Evolutionary conservation across 2,113 vertebrate species (phyloP).

Genomic region (Podarcis cretensis): DNA sequence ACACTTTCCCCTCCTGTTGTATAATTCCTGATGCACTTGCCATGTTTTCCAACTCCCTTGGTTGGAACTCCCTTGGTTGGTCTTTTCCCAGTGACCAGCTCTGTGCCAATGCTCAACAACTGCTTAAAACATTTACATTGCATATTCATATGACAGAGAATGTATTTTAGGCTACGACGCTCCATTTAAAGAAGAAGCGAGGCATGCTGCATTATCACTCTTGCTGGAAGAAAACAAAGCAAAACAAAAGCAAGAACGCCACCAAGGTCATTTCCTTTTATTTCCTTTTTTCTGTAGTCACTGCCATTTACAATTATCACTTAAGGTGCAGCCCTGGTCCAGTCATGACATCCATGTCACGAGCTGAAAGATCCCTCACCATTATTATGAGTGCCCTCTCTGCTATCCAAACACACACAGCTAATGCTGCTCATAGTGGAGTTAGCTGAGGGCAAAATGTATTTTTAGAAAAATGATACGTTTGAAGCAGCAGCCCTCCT

Average conservation of each 20-base stretch:
- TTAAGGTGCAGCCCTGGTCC: neutral
- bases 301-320: constrained; percentile 35
- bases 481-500: constrained; percentile 10
- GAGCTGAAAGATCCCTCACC: neutral
- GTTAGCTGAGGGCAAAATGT: neutral
- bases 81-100: constrained; percentile 37
- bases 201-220: constrained; percentile 42
- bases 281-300: neutral
- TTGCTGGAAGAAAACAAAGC: constrained; percentile 25
- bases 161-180: constrained; percentile 54
- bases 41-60: constrained; percentile 35
- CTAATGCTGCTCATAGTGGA: constrained; percentile 34
- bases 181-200: constrained; percentile 64
- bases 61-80: no score
- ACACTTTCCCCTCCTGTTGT: neutral
- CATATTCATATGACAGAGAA: constrained; percentile 58
- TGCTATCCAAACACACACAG: constrained; percentile 4
- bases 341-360: neutral
- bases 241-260: neutral
- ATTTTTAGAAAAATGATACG: constrained; percentile 28
- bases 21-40: constrained; percentile 9
- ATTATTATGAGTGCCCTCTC: constrained; percentile 5
- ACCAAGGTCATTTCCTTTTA: constrained; percentile 30
- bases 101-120: constrained; percentile 12
- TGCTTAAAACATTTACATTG: constrained; percentile 51